A percentile compares a stretch with the other conserved stretches of the same genome.
Conservation (phyloP, 2,888 invertebrate species). For the Orgyia antiqua region DNA sequence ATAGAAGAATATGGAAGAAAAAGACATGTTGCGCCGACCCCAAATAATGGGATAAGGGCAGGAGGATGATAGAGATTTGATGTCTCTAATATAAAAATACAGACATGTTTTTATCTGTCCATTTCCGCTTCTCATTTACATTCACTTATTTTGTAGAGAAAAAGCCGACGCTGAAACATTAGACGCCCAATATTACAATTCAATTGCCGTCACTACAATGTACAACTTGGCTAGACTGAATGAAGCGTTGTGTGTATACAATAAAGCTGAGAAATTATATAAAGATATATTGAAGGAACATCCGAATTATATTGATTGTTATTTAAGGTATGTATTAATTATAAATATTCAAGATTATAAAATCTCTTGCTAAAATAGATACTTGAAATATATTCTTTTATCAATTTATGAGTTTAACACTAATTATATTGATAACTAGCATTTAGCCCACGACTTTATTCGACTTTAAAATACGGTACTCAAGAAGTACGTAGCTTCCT, state of each 20-base stretch:
- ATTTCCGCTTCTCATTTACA: no score
- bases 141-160: slow-evolving; percentile 81
- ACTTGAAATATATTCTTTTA: background rate
- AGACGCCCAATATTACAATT: slow-evolving; percentile 96
- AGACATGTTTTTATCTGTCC: no score
- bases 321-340: slow-evolving; percentile 72
- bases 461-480: no score
- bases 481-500: no score
- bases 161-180: slow-evolving; percentile 87
- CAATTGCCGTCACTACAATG: slow-evolving; percentile 96
- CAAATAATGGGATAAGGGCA: no score
- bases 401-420: no score
- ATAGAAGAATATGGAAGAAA: no score
- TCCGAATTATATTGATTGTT: slow-evolving; percentile 98
- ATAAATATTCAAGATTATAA: background rate
- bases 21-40: no score
- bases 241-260: slow-evolving; percentile 94
- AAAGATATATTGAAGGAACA: slow-evolving; percentile 98
- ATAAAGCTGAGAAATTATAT: slow-evolving; percentile 96
- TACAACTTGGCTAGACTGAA: slow-evolving; percentile 97
- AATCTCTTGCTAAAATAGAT: background rate
- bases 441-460: no score
- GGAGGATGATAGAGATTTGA: no score
- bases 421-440: no score
- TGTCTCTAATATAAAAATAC: no score